Percentiles rank a stretch among this genome's conserved stretches.
Evolutionary conservation across 2,797 vertebrate genomes (phyloP).

Genomic region (Melanotaenia maccullochi): DNA sequence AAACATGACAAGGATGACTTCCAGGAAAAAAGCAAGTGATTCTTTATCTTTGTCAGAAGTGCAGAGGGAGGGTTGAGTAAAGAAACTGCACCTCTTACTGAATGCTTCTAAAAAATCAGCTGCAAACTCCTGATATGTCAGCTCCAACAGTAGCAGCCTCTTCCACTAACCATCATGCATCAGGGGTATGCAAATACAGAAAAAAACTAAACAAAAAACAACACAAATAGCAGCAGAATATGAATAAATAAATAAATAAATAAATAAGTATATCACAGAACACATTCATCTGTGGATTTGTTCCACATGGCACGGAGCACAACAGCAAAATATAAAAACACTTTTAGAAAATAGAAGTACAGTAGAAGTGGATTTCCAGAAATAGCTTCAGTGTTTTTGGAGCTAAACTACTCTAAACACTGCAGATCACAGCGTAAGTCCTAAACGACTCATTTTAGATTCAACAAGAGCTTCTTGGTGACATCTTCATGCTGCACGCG

Average conservation of each 20-base stretch:
- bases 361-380: conserved; percentile 44
- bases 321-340: conserved; percentile 55
- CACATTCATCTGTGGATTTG: conserved; percentile 64
- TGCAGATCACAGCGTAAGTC: conserved; percentile 34
- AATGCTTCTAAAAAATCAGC: conserved; percentile 27
- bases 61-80: conserved; percentile 33
- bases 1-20: conserved; percentile 55
- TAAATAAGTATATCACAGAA: conserved; percentile 65
- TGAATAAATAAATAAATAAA: conserved; percentile 70
- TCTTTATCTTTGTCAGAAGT: conserved; percentile 31
- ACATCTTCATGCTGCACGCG: conserved; percentile 41
- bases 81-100: conserved; percentile 35
- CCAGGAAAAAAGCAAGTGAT: conserved; percentile 34
- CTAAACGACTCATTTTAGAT: conserved; percentile 22
- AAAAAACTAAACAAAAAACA: conserved; percentile 28
- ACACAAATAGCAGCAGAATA: conserved; percentile 70
- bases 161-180: conserved; percentile 64
- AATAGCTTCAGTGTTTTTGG: conserved; percentile 64
- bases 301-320: conserved; percentile 66
- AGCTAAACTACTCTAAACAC: conserved; percentile 51
- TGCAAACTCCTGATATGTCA: conserved; percentile 63
- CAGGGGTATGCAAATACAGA: conserved; percentile 46
- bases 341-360: conserved; percentile 53
- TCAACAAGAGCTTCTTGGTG: conserved; percentile 7
- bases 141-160: conserved; percentile 33